These are phyloP conservation scores for cattle (Bos taurus) DNA, from an alignment of 2,113 vertebrate species.

Conservation along the genomic window ARS-UCD2.0 NC_037337.1:76311501-76312000, in stretches of 20 bases:
- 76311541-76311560: conserved; percentile 58
- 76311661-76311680: conserved; percentile 81
- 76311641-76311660: conserved; percentile 53
- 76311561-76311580: conserved; percentile 56
- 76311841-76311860: not conserved
- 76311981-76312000: not conserved
- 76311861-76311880: not conserved
- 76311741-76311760: conserved; percentile 73
- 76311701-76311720: conserved; percentile 86
- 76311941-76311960: rapidly evolving
- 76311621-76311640: conserved; percentile 55
- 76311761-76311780: conserved; percentile 35
- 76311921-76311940: not conserved
- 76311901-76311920: not conserved
- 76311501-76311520: conserved; percentile 53
- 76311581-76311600: conserved; percentile 69
- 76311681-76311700: conserved; percentile 87
- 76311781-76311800: conserved; percentile 66
- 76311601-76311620: conserved; percentile 43
- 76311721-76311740: conserved; percentile 81
- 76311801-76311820: conserved; percentile 79
- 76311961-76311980: not conserved
- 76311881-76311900: not conserved
- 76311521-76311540: not conserved
- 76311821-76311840: conserved; percentile 81